Evolutionary conservation across 92 coral and sea anemone species (phyloP), one percentile per base, ranked within the genome.

Genomic region (Epizoanthus stellaris): DNA sequence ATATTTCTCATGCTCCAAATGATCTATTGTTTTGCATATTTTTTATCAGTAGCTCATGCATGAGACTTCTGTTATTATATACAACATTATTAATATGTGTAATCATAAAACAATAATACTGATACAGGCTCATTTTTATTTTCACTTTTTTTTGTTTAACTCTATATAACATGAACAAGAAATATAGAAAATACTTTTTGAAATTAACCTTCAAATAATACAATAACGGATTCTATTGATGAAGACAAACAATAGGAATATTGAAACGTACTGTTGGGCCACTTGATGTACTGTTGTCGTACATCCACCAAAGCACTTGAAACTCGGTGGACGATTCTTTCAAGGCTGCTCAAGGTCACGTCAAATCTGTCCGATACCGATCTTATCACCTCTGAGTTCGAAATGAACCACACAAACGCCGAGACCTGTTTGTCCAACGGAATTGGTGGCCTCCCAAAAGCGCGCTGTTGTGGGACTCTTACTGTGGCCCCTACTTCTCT

Each of bases 391-490:
- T 15, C 72, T 60, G 53, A 30, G 76, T 91, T 91, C 3, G 92
- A 74, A 2, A 88, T 82, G 36, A 73, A 88, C 94, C 93, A 90
- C 17, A 90, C 65, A 30, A 86, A 87, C 8, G 66, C 81, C 71
- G 82, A 74, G 13, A 90, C 90, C 6, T 90, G 93, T 57, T 87
- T 66, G 3, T 81, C 40, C 0, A 68, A 17, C 23, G 93, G 93
- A 58, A 91, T 88, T 67, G 91, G 80, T 59, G 90, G 45, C 63
- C 92, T 91, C 59, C 91, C 94, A 84, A 67, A 91, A 6, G 63
- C 9, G 40, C 82, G 42, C 30, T 61, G 8, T 23, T 82, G 72
- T 8, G 77, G 85, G 17, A 77, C 40, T 67, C 59, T 53, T 13
- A 80, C 86, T 6, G 85, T 88, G 52, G 80, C 93, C 8, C 25